Percentiles rank a stretch among this genome's conserved stretches.
Conservation (phyloP, 1,140 invertebrate genomes). For the Steinernema feltiae region DNA sequence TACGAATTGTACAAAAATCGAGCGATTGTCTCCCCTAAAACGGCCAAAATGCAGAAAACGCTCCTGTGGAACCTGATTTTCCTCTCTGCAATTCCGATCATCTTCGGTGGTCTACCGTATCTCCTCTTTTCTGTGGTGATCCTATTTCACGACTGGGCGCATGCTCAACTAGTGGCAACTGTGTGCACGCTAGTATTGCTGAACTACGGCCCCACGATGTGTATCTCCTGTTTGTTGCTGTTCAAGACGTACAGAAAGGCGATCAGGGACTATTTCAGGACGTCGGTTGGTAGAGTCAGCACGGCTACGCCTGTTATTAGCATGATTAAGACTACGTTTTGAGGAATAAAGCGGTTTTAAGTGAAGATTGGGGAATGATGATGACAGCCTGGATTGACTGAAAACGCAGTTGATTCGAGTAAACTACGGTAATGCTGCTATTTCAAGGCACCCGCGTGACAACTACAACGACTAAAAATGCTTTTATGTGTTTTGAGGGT, state of each 20-base stretch:
- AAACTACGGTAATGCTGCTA: too few species aligned
- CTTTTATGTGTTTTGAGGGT: too few species aligned
- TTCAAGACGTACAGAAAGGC: background rate
- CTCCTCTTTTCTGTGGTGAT: background rate
- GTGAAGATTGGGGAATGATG: too few species aligned
- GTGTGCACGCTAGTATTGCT: background rate
- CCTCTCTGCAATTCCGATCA: background rate
- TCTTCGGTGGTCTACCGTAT: background rate
- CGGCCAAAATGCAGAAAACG: background rate
- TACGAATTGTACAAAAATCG: background rate
- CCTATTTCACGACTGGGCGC: background rate
- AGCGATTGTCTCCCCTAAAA: background rate
- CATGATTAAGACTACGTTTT: too few species aligned
- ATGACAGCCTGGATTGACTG: too few species aligned
- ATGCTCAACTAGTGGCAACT: background rate
- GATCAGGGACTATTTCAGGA: background rate
- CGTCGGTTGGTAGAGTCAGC: background rate
- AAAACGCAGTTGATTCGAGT: too few species aligned
- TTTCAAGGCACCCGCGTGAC: too few species aligned
- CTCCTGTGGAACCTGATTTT: background rate
- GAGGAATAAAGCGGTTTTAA: too few species aligned
- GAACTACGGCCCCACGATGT: background rate
- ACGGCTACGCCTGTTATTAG: background rate
- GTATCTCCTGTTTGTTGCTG: background rate
- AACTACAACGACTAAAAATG: too few species aligned